Conservation (phyloP, 1,140 invertebrate species). For the Adoxophyes honmai region DNA sequence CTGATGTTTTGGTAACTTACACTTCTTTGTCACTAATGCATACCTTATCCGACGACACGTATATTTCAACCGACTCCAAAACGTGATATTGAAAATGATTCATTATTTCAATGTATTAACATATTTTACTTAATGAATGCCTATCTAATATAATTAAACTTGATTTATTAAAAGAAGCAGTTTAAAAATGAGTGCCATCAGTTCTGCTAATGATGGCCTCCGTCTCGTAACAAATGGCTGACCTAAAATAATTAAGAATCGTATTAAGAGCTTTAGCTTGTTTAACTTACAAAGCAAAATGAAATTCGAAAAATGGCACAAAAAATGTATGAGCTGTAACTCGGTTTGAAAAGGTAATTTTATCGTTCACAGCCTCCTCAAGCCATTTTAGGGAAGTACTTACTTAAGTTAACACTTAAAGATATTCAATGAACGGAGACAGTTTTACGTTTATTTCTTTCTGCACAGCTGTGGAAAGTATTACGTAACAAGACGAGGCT, state of each 20-base stretch:
- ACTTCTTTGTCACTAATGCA: constrained; percentile 62
- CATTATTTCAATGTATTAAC: not conserved
- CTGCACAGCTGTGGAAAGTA: not conserved
- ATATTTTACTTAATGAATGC: not conserved
- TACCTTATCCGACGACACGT: constrained; percentile 33
- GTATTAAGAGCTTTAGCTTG: too few species aligned
- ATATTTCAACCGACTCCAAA: not conserved
- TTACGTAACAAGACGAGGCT: constrained; percentile 19
- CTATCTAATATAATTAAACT: constrained; percentile 5
- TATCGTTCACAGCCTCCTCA: too few species aligned
- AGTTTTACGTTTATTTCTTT: not conserved
- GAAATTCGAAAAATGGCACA: too few species aligned
- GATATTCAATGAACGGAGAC: too few species aligned
- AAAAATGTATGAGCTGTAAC: too few species aligned
- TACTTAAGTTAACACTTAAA: too few species aligned
- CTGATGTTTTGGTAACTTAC: constrained; percentile 68
- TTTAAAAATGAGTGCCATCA: not conserved
- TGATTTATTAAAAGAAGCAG: constrained; percentile 2
- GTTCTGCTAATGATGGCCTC: constrained; percentile 6
- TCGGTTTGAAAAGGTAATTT: too few species aligned
- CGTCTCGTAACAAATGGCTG: not conserved
- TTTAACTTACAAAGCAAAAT: too few species aligned
- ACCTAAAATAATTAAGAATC: too few species aligned
- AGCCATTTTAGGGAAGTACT: too few species aligned
- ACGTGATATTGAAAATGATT: not conserved